Base-by-base conservation (phyloP, 1,140 invertebrate genomes). In the Drosophila serrata region DNA sequence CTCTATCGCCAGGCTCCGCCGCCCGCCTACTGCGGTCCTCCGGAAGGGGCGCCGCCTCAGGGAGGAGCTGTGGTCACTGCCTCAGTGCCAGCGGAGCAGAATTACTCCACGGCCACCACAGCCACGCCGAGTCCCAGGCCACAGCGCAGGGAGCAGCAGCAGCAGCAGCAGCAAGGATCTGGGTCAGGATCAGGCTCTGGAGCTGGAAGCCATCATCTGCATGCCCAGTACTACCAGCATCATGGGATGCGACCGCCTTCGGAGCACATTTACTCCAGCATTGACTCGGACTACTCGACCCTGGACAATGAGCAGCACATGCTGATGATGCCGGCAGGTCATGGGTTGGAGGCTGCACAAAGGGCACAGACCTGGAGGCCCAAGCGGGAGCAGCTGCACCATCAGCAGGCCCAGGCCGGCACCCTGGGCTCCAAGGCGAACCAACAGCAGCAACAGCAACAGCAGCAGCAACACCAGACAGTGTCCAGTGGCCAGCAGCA, bases 191-290 rank as follows among this genome's bases (percentile, higher is more conserved):
- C 45, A 0, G 35, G 39, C 5, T 48, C 60, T 5, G 60, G 37
- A 5, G 43, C 60, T 6, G 79, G 76, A 0, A 19, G 48, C 24
- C 84, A 88, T 43, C 84, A 87, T 31, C 57, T 87, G 84, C 76
- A 90, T 9, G 90, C 33, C 84, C 93, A 94, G 48, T 94, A 94
- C 69, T 93, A 75, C 84, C 90, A 79, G 75, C 92, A 81, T 37
- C 80, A 88, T 40, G 82, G 85, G 33, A 94, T 95, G 67, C 94
- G 96, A 59, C 96, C 96, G 12, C 93, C 96, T 19, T 96, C 96
- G 48, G 96, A 97, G 92, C 96, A 97, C 92, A 97, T 97, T 80
- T 97, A 97, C 91, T 97, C 96, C 57, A 96, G 96, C 84, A 97
- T 97, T 92, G 96, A 97, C 92, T 97, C 96, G 45, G 96, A 97